These are phyloP conservation scores for Enoplosus armatus DNA, from an alignment of 2,797 vertebrate species.

Conservation along the genomic window DNA sequence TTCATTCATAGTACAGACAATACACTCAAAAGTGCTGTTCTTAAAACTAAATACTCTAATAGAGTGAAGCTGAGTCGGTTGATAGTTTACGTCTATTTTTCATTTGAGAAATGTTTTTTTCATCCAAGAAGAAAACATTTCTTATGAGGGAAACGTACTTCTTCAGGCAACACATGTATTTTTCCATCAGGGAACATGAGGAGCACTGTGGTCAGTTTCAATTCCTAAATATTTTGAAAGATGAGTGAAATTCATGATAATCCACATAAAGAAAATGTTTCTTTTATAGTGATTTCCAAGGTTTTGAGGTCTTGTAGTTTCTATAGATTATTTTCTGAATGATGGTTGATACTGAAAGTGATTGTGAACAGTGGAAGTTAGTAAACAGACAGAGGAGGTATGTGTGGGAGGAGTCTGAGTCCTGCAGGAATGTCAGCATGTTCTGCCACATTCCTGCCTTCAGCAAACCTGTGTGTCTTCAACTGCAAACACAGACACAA, in stretches of 20 bases:
- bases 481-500: conserved; percentile 28
- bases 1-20: neutral
- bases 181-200: neutral
- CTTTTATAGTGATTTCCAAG: neutral
- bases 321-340: neutral
- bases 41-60: neutral
- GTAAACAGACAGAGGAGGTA: conserved; percentile 54
- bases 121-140: neutral
- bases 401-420: conserved; percentile 59
- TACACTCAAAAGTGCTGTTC: neutral
- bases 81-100: too few species aligned
- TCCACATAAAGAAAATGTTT: neutral
- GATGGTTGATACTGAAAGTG: conserved; percentile 16
- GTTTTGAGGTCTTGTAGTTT: neutral
- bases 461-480: conserved; percentile 37
- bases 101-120: neutral
- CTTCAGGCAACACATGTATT: neutral
- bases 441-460: conserved; percentile 70
- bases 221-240: neutral
- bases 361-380: conserved; percentile 3
- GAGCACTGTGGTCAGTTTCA: neutral
- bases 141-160: neutral
- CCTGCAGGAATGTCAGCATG: conserved; percentile 68
- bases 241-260: neutral
- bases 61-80: too few species aligned